Evolutionary conservation across 2,113 vertebrate genomes (phyloP).

Genomic region (Asarcornis scutulata): DNA sequence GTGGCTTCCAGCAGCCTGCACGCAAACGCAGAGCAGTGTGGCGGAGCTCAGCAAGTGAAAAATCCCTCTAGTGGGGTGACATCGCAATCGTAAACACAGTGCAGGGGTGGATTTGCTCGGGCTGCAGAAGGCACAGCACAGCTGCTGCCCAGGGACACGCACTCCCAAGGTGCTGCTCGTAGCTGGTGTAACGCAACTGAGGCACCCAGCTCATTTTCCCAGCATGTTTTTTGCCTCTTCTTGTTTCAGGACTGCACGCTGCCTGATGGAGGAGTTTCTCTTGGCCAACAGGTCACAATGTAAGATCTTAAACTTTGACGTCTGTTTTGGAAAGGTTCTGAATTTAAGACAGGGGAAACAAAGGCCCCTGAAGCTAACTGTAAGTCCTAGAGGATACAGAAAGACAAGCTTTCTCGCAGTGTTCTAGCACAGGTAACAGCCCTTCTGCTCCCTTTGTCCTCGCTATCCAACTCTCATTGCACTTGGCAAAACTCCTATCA

Average conservation of each 20-base stretch:
- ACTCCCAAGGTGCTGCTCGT: neutral
- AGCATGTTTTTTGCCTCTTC: neutral
- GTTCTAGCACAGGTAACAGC: neutral
- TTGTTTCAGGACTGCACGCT: neutral
- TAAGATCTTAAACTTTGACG: neutral
- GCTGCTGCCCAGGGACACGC: neutral
- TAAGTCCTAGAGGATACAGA: neutral
- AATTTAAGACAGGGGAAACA: neutral
- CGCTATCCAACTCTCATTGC: neutral
- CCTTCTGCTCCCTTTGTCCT: neutral
- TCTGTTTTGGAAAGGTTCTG: neutral
- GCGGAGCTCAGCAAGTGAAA: neutral
- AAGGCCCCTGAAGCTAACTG: neutral
- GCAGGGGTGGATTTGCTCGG: neutral
- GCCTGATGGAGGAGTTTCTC: neutral
- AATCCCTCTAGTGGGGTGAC: conserved; percentile 56
- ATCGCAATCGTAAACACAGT: neutral
- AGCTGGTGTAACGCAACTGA: neutral
- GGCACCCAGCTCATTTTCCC: neutral
- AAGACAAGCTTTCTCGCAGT: neutral
- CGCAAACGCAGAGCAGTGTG: neutral
- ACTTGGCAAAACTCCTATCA: neutral
- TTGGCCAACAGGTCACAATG: neutral
- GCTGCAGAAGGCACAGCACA: neutral
- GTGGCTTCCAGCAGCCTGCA: neutral